Percentiles rank a stretch among this genome's conserved stretches.
These are phyloP conservation scores for Ctenopoma multispine DNA, from an alignment of 2,797 vertebrate species.

Conservation along the genomic window DNA sequence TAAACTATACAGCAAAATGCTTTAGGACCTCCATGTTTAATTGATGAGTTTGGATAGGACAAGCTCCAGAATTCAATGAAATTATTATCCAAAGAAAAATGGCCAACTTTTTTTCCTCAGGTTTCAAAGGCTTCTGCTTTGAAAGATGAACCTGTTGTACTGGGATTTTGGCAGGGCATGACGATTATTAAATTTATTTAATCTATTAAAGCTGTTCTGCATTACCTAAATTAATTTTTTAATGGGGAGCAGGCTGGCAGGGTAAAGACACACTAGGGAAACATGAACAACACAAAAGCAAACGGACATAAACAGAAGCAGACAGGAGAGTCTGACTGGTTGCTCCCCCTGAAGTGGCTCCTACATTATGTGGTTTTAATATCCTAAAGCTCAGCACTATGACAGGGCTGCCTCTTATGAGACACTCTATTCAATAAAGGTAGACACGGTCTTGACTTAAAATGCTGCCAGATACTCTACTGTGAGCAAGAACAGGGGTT, in stretches of 20 bases:
- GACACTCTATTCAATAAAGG: constrained; percentile 51
- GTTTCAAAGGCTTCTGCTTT: constrained; percentile 71
- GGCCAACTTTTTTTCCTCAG: constrained; percentile 38
- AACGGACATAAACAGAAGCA: constrained; percentile 71
- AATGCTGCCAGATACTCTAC: constrained; percentile 26
- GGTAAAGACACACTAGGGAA: constrained; percentile 61
- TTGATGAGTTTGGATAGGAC: constrained; percentile 63
- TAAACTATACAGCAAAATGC: constrained; percentile 28
- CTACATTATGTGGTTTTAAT: constrained; percentile 70
- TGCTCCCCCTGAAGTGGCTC: constrained; percentile 47
- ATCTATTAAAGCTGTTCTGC: constrained; percentile 81
- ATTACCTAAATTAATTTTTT: constrained; percentile 80
- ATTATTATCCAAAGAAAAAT: constrained; percentile 63
- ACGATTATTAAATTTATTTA: constrained; percentile 81
- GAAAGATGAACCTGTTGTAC: constrained; percentile 76
- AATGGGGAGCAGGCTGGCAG: constrained; percentile 61
- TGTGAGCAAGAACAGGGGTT: constrained; percentile 3
- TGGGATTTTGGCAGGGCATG: constrained; percentile 66
- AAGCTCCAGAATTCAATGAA: constrained; percentile 57
- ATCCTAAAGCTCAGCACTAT: constrained; percentile 48
- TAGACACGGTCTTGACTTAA: constrained; percentile 37
- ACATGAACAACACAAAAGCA: constrained; percentile 61
- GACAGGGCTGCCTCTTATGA: constrained; percentile 38
- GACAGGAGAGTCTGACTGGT: constrained; percentile 59
- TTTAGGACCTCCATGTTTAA: constrained; percentile 53